A percentile compares a stretch with the other conserved stretches of the same genome.
Conservation (phyloP, 1,140 invertebrate genomes). For the Chlorops oryzae region DNA sequence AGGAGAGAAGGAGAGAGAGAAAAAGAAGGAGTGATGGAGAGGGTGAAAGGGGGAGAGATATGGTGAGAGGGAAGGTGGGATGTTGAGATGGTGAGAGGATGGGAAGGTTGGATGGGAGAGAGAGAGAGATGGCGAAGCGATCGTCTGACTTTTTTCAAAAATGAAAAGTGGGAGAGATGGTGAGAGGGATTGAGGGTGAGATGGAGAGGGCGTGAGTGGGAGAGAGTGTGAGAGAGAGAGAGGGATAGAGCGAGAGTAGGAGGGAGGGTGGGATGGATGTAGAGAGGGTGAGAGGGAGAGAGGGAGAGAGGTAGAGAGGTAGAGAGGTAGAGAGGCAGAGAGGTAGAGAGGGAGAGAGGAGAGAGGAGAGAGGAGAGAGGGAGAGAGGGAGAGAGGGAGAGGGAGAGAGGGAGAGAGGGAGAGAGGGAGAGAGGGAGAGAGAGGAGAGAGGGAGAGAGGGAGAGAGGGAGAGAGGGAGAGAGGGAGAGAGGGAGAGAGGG, state of each 20-base stretch:
- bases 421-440: not conserved
- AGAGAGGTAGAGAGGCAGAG: not conserved
- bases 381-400: not conserved
- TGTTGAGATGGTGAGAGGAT: not conserved
- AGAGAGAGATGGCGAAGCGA: not conserved
- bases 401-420: not conserved
- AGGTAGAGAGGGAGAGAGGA: not conserved
- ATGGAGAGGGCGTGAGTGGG: not conserved
- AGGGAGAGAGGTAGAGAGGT: not conserved
- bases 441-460: not conserved
- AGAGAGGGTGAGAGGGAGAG: no score
- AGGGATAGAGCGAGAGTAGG: not conserved
- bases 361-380: not conserved
- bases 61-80: not conserved
- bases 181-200: no score
- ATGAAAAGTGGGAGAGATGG: no score
- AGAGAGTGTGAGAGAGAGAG: not conserved
- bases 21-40: not conserved
- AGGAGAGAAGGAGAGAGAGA: not conserved
- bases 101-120: not conserved
- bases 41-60: no score
- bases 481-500: not conserved
- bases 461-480: not conserved
- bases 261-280: no score
- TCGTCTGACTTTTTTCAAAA: no score